Evolutionary conservation across 2,888 invertebrate species (phyloP), one percentile per base, ranked within the genome.

Genomic region (Drosophila atripex): DNA sequence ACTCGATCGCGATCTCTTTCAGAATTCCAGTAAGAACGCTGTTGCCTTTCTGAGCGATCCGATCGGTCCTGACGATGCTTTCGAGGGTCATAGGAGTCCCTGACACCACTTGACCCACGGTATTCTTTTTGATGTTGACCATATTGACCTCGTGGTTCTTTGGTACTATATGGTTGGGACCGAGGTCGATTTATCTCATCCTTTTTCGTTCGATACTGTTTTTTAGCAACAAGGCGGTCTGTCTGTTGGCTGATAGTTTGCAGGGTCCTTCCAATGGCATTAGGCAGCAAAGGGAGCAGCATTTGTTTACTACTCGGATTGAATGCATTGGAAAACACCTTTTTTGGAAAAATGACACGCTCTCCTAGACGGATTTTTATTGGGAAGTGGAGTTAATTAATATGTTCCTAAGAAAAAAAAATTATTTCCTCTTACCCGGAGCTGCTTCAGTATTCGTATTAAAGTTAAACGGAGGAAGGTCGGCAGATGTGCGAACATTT

Each of bases 391-490:
- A 35, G 35, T 35, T 14, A 1, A 1, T 7, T 14, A 35, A 14
- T 12, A 41, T 9, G 28, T 12, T 0, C 7, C 16, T 41, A 3
- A 41, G 9, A 39, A 1, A 41, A 16, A 39, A 1, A 8, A 5
- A 0, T 0, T n/a, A 8, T 30, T 1, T 2, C 2, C 1, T 43
- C 18, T 45, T 32, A 54, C 30, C 65, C 1, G 23, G 14, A 16
- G 16, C 39, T 18, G 49, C 50, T 8, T 54, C 54, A 6, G 30
- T 49, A 3, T 64, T 39, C 0, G 65, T 64, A 11, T 51, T 12
- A 21, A 43, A 50, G 3, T n/a, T 9, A 3, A 61, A 61, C 7
- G 60, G 60, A 11, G 60, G 60, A 2, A 61, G 30, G 12, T 64
- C 65, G 11, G 65, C 60, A 0, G 23, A 49, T 12, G 49, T 61